Conservation (phyloP, 64 coral and sea anemone species). For the Montipora foliosa region DNA sequence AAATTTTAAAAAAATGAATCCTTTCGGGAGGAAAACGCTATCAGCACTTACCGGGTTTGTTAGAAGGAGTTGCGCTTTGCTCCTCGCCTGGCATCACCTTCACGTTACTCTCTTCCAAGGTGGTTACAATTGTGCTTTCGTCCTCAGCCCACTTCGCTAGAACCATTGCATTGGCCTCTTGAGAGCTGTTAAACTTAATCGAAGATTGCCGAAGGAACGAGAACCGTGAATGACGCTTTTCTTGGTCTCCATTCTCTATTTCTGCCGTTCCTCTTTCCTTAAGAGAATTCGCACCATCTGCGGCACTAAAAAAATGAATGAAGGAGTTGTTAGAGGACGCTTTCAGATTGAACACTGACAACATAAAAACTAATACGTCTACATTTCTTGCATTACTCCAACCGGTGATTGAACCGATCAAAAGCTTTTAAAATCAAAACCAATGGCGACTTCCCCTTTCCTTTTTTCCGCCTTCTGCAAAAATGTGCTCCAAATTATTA, state of each 20-base stretch:
- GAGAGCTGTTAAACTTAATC: conserved; percentile 9
- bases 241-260: background rate
- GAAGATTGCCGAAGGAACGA: conserved; percentile 4
- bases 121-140: background rate
- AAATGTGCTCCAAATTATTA: too few relatives aligned
- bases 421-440: too few relatives aligned
- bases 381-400: too few relatives aligned
- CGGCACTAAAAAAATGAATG: background rate
- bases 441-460: too few relatives aligned
- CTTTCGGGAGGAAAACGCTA: background rate
- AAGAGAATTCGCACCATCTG: conserved; percentile 10
- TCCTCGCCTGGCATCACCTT: background rate
- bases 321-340: too few relatives aligned
- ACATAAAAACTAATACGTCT: too few relatives aligned
- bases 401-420: too few relatives aligned
- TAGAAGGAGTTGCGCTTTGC: background rate
- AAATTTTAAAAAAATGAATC: too few relatives aligned
- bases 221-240: background rate
- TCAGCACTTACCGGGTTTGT: background rate
- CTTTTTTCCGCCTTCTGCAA: too few relatives aligned
- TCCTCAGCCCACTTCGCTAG: conserved; percentile 39
- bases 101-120: background rate
- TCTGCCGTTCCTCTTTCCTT: conserved; percentile 17
- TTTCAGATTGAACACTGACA: too few relatives aligned
- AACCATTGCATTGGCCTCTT: conserved; percentile 40